Base-by-base conservation (phyloP, 2,113 vertebrate genomes). In the Oryzias curvinotus region DNA sequence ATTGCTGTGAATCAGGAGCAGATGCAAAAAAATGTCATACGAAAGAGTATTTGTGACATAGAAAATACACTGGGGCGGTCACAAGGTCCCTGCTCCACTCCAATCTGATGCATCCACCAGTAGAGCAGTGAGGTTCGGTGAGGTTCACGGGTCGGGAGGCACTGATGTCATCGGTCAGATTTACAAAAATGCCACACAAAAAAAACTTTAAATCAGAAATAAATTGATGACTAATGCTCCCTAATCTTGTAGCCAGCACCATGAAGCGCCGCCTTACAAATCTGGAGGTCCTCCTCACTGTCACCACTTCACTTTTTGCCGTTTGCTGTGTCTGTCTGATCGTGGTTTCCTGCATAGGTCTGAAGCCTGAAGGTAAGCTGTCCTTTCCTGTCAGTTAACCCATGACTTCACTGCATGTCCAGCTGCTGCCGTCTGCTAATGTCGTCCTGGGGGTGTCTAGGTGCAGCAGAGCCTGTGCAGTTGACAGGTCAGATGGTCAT, bases 401-500 rank as follows among this genome's bases (percentile, higher is more conserved):
- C 3, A 47, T 4, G 1, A 1, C 30, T n/a, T 12, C 25, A 54
- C 14, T 50, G 44, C 5, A 1, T 5, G 21, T 21, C 36, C 42
- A 43, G 18, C 6, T 18, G 6, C 16, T 47, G n/a, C 19, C 12
- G 36, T 12, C 47, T 16, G 7, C 57, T 71, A 14, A 48, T 36
- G n/a, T n/a, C 64, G 23, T 7, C 46, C 23, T 54, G 15, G 21
- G 15, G 59, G 43, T 52, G 26, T 18, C 0, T 0, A 80, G 83
- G 43, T 13, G 18, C 26, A 0, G 47, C 7, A 0, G 65, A 72
- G 1, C 65, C 69, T 0, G 41, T 5, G 0, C 42, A 21, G 43
- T 74, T 90, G 51, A 58, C 5, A 0, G 92, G 87, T 6, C 73
- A 5, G 1, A 66, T 93, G 64, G 55, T 28, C 48, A 89, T 93